A percentile compares a stretch with the other conserved stretches of the same genome.
Conservation (phyloP, 2,113 vertebrate genomes). For the Platysteira castanea region DNA sequence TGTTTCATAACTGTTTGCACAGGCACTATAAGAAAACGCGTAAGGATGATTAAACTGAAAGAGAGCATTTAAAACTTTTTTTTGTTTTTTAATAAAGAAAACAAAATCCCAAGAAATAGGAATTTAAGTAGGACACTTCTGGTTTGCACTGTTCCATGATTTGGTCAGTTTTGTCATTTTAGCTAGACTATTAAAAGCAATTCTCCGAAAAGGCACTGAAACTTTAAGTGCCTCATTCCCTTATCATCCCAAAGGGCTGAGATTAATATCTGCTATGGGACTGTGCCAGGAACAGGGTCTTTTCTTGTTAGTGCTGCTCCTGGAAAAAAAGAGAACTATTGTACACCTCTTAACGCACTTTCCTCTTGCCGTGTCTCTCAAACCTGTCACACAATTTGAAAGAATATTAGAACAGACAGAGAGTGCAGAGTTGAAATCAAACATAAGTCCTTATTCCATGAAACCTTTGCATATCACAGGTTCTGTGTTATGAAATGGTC, state of each 20-base stretch:
- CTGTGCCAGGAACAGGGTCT: constrained; percentile 39
- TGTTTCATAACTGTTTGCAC: background rate
- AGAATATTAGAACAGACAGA: constrained; percentile 62
- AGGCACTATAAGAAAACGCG: background rate
- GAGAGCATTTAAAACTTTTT: background rate
- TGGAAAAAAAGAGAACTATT: background rate
- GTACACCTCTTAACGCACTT: constrained; percentile 41
- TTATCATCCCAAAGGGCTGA: constrained; percentile 20
- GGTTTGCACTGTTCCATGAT: background rate
- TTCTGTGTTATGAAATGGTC: constrained; percentile 49
- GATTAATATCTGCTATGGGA: constrained; percentile 48
- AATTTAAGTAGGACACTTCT: background rate
- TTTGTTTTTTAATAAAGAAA: background rate
- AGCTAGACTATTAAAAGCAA: background rate
- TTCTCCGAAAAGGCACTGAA: constrained; percentile 1
- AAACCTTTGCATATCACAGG: constrained; percentile 53
- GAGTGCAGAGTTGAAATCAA: constrained; percentile 62
- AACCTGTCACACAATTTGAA: constrained; percentile 59
- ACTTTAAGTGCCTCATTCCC: constrained; percentile 25
- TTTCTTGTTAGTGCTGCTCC: constrained; percentile 41
- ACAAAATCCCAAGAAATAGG: background rate
- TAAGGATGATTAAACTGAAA: background rate
- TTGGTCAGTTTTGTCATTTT: constrained; percentile 11
- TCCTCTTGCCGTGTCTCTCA: constrained; percentile 51
- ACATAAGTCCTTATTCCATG: constrained; percentile 27